phyloP scores from a whole-genome alignment of 1,140 invertebrate genomes.

The Pogonomyrmex californicus region DNA sequence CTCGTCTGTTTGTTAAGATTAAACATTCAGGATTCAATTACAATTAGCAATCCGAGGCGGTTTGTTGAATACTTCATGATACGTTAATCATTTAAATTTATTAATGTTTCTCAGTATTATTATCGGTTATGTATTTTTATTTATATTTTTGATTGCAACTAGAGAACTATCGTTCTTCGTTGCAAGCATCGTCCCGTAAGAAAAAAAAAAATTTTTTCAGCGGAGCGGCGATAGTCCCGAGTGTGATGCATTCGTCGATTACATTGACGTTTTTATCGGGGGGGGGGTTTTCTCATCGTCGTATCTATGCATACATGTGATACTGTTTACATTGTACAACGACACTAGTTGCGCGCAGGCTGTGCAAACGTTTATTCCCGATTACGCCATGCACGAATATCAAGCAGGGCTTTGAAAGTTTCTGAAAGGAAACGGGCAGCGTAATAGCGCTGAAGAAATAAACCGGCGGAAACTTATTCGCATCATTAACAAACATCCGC shows the following conservation, averaged over 20 bases:
- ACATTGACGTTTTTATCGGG: conserved; percentile 55
- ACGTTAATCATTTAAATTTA: background rate
- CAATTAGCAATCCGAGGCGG: background rate
- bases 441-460: conserved; percentile 6
- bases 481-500: conserved; percentile 1
- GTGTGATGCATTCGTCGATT: conserved; percentile 33
- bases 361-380: conserved; percentile 49
- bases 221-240: background rate
- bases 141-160: background rate
- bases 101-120: conserved; percentile 15
- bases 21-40: background rate
- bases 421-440: conserved; percentile 24
- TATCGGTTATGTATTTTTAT: background rate
- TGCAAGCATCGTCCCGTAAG: background rate
- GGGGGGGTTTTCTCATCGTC: background rate
- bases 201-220: background rate
- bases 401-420: conserved; percentile 30
- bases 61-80: background rate
- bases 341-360: conserved; percentile 48
- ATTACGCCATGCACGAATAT: conserved; percentile 44
- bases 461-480: conserved; percentile 33
- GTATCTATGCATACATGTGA: conserved; percentile 41
- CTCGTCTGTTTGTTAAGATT: background rate
- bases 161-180: background rate
- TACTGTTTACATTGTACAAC: conserved; percentile 58